Evolutionary conservation across 2,113 vertebrate species (phyloP).

Genomic region (Tachycineta bicolor): DNA sequence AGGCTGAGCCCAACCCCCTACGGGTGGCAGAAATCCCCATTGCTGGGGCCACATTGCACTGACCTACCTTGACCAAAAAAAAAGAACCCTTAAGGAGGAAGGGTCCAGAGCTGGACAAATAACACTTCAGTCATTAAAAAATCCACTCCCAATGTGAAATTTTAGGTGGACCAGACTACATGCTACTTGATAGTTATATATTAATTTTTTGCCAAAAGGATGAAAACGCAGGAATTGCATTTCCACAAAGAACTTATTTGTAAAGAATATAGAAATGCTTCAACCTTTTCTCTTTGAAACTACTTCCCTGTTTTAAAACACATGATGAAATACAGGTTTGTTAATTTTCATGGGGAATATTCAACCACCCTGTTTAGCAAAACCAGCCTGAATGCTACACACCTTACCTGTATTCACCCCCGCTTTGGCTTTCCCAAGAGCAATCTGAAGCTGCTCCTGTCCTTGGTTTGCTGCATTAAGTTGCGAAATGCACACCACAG

Average conservation of each 20-base stretch:
- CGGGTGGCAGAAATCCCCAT: not conserved
- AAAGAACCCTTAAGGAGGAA: not conserved
- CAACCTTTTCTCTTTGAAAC: not conserved
- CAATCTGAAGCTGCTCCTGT: not conserved
- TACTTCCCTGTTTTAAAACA: not conserved
- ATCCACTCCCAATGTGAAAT: not conserved
- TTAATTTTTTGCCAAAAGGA: not conserved
- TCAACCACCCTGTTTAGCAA: not conserved
- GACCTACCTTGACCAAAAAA: not conserved
- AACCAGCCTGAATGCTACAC: not conserved
- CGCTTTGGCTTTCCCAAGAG: not conserved
- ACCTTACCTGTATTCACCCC: not conserved
- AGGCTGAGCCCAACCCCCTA: not conserved
- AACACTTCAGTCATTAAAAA: not conserved
- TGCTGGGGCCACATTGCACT: rapidly evolving
- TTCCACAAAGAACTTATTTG: not conserved
- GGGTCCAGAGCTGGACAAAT: not conserved
- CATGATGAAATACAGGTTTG: not conserved
- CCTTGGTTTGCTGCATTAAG: not conserved
- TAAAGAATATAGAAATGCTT: not conserved
- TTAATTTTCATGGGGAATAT: not conserved
- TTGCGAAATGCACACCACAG: not conserved
- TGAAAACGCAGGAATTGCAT: not conserved
- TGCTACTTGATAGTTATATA: not conserved
- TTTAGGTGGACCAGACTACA: not conserved